Evolutionary conservation across 35 echinoderm and acorn worm species (phyloP).

Genomic region (Heliocidaris tuberculata): DNA sequence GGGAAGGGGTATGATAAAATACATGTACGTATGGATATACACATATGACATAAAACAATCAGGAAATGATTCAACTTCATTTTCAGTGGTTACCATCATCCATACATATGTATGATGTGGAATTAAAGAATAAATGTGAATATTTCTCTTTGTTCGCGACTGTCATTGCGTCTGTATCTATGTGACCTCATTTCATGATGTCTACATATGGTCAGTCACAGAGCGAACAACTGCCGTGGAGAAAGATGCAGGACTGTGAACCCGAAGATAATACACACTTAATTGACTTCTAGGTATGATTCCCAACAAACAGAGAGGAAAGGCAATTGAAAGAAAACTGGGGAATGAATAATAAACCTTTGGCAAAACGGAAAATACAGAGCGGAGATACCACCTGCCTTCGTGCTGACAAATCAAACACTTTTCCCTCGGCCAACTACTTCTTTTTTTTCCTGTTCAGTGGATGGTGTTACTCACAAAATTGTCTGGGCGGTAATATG

Average conservation of each 20-base stretch:
- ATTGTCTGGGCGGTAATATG: not conserved
- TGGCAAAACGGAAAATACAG: conserved; percentile 28
- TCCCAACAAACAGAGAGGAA: not conserved
- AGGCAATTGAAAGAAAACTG: conserved; percentile 28
- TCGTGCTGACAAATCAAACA: conserved; percentile 38
- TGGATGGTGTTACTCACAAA: conserved; percentile 23
- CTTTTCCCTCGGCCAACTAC: not conserved
- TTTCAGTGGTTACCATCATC: no score
- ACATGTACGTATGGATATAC: no score
- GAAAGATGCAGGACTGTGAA: not conserved
- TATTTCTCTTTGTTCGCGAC: not conserved
- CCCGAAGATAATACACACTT: not conserved
- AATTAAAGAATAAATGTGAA: not conserved
- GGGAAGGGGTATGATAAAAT: no score
- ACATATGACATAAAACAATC: no score
- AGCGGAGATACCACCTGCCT: not conserved
- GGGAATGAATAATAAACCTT: conserved; percentile 34
- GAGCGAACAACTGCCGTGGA: not conserved
- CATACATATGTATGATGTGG: no score
- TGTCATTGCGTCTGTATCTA: not conserved
- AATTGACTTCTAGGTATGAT: not conserved
- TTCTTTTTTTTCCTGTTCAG: not conserved
- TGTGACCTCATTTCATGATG: not conserved
- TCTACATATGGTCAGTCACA: not conserved
- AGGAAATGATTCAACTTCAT: no score